Evolutionary conservation across 2,888 invertebrate species (phyloP).

Genomic region (Torymus auratus): DNA sequence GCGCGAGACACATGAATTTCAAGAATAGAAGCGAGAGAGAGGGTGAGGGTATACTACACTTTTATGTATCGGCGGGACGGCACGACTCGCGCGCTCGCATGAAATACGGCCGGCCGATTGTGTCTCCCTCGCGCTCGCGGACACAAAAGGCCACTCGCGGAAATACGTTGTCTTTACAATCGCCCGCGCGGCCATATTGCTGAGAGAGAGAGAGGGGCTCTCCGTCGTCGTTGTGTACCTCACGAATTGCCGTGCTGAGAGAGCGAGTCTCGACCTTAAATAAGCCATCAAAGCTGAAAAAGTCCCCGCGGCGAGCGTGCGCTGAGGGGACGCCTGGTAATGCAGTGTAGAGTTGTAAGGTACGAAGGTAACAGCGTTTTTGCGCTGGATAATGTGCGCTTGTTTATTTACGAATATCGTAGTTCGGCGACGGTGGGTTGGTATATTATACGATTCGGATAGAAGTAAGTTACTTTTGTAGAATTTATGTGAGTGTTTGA

Average conservation of each 20-base stretch:
- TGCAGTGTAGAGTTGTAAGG: too few species aligned
- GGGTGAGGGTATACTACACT: slow-evolving; percentile 18
- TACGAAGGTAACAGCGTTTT: too few species aligned
- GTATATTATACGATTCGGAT: too few species aligned
- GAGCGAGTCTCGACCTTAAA: slow-evolving; percentile 29
- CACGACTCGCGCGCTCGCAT: slow-evolving; percentile 59
- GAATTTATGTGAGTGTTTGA: too few species aligned
- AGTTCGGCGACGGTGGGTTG: too few species aligned
- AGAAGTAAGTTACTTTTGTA: too few species aligned
- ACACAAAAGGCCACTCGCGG: slow-evolving; percentile 52
- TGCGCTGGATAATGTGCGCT: too few species aligned
- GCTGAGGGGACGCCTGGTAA: background rate
- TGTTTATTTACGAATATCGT: too few species aligned
- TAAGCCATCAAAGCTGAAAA: slow-evolving; percentile 45
- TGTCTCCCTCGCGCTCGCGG: slow-evolving; percentile 19
- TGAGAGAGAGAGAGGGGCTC: background rate
- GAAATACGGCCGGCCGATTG: slow-evolving; percentile 53
- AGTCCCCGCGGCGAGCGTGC: too few species aligned
- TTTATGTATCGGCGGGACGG: slow-evolving; percentile 53
- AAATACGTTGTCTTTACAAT: slow-evolving; percentile 52
- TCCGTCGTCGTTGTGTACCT: slow-evolving; percentile 20
- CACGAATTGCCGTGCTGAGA: slow-evolving; percentile 53
- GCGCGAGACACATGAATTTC: slow-evolving; percentile 52
- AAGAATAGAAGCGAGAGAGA: slow-evolving; percentile 53
- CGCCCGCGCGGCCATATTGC: slow-evolving; percentile 30